Conservation (phyloP, 2,113 vertebrate species). For the Chaetodon trifascialis region DNA sequence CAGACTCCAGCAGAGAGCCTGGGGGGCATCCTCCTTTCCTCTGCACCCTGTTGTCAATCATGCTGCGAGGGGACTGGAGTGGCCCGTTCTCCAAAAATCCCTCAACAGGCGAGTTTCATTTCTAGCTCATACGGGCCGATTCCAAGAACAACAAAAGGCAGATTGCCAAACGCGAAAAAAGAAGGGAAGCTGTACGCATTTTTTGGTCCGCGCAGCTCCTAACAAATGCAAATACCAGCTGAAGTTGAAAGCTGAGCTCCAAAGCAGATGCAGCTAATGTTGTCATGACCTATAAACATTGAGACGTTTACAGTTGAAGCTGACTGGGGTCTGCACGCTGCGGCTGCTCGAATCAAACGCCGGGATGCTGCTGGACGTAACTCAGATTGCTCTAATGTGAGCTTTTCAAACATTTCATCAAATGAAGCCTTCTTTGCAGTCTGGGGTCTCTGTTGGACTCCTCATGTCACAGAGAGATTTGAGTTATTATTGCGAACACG, state of each 20-base stretch:
- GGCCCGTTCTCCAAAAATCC: conserved; percentile 20
- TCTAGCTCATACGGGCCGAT: conserved; percentile 51
- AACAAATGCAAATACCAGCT: conserved; percentile 68
- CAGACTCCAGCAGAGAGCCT: conserved; percentile 67
- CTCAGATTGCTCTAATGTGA: not conserved
- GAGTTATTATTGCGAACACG: conserved; percentile 47
- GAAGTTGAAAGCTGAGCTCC: conserved; percentile 48
- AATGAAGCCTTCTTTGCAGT: conserved; percentile 28
- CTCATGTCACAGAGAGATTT: conserved; percentile 7
- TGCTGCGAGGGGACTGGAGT: not conserved
- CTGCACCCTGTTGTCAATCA: conserved; percentile 64
- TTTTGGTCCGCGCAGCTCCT: conserved; percentile 19
- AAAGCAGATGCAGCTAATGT: conserved; percentile 63
- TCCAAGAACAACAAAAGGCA: conserved; percentile 68
- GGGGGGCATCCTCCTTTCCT: conserved; percentile 29
- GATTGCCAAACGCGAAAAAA: conserved; percentile 50
- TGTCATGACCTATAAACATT: conserved; percentile 62
- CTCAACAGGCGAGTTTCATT: conserved; percentile 74
- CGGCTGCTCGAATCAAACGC: conserved; percentile 38
- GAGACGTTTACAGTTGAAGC: conserved; percentile 20
- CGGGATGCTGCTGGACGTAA: conserved; percentile 12
- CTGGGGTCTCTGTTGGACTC: conserved; percentile 29
- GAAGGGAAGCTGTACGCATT: conserved; percentile 35
- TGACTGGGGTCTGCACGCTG: conserved; percentile 20
- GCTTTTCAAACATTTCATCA: conserved; percentile 39